Evolutionary conservation across 2,113 vertebrate genomes (phyloP).

Genomic region (Melanocharis versteri): DNA sequence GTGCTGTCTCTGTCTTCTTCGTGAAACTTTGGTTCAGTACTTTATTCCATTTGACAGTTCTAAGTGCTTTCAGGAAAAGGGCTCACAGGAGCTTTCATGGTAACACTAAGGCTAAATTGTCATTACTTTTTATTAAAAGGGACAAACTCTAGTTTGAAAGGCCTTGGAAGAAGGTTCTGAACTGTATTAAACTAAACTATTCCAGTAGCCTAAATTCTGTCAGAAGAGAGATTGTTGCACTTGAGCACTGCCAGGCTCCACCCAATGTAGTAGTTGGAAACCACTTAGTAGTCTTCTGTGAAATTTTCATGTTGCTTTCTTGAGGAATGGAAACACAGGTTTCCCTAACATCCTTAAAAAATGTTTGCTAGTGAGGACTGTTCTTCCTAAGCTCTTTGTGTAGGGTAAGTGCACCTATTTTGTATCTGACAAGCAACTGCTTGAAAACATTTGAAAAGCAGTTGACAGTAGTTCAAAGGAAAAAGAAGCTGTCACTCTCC

Average conservation of each 20-base stretch:
- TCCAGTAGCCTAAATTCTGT: neutral
- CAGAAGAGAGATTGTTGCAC: neutral
- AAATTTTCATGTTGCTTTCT: neutral
- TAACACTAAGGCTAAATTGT: neutral
- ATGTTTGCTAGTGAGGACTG: neutral
- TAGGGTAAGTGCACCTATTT: neutral
- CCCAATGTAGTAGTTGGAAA: neutral
- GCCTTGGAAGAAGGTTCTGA: neutral
- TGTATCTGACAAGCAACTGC: neutral
- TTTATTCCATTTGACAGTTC: neutral
- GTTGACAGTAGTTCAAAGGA: neutral
- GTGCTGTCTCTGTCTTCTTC: neutral
- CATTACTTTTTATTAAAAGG: neutral
- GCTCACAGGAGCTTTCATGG: neutral
- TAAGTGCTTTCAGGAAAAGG: neutral
- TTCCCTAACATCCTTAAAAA: neutral
- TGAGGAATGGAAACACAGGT: neutral
- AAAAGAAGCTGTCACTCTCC: neutral
- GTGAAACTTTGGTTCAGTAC: neutral
- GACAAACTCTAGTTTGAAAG: neutral
- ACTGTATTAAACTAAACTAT: neutral
- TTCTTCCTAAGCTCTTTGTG: neutral
- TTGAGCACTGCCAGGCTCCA: neutral
- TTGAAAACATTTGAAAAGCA: neutral
- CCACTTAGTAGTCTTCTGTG: neutral